Evolutionary conservation across 2,888 invertebrate genomes (phyloP), one percentile per base, ranked within the genome.

Genomic region (Apotomis capreana): DNA sequence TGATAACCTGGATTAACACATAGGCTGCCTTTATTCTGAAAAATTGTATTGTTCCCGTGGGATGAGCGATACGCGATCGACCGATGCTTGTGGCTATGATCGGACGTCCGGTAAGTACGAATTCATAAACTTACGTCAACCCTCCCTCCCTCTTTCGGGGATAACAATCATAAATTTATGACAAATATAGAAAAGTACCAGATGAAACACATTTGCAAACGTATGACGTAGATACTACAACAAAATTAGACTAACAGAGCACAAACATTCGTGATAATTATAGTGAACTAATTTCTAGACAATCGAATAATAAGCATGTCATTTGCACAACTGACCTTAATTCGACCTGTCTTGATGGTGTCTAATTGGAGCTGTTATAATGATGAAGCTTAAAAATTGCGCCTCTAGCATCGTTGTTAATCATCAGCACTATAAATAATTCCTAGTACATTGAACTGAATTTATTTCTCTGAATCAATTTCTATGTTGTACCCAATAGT

Each of bases 281-380:
- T 54, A 37, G 64, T 55, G 46, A 44, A 57, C 46, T n/a, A 57
- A 46, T 55, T 65, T 57, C 55, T 4, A 5, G 65, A 65, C 46
- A 65, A 57, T 36, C 46, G n/a, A 65, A 57, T 65, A 65, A 65
- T 65, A 46, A 26, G 46, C 46, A 55, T 46, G n/a, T 57, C 26
- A 65, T 57, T 65, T 46, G 57, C 46, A n/a, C 46, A 65, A 46
- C 36, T 65, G 65, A 57, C 65, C 57, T 57, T 65, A 65, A 65
- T 65, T 55, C 46, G 8, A 46, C 26, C 57, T 65, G 37, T 51
- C 59, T 37, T 51, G 40, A 37, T 51, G 40, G 40, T 51, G 37
- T 13, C 69, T 49, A 57, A 69, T 62, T 62, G 49, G n/a, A 37
- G n/a, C n/a, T 37, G 49, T 37, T 62, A 13, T 46, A 54, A 54